Evolutionary conservation across 37 sponge, comb jelly and placozoan genomes (phyloP).

Genomic region (Geodia barretti): DNA sequence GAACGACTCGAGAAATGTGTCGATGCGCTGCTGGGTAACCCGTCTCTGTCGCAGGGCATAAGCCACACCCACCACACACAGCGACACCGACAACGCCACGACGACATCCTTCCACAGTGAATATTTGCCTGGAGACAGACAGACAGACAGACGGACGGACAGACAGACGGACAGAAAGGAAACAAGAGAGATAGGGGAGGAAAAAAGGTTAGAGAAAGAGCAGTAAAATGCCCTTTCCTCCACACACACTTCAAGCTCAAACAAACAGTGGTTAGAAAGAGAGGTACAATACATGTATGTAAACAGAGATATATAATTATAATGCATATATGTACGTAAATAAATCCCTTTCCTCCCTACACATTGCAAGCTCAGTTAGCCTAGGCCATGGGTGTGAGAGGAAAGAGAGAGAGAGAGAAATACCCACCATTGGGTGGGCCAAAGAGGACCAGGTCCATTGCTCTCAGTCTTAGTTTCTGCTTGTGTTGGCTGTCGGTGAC

Average conservation of each 20-base stretch:
- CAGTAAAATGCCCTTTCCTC: background rate
- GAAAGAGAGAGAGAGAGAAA: background rate
- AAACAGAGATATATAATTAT: no score
- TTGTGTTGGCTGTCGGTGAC: conserved; percentile 76
- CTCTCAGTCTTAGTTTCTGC: conserved; percentile 84
- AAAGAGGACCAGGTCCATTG: conserved; percentile 92
- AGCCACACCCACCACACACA: conserved; percentile 32
- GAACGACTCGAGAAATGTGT: conserved; percentile 45
- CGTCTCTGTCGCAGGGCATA: conserved; percentile 45
- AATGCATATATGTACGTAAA: background rate
- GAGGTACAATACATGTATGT: background rate
- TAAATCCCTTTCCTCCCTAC: background rate
- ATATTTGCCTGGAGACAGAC: background rate
- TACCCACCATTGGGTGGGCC: conserved; percentile 55
- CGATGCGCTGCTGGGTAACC: conserved; percentile 24
- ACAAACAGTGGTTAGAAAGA: background rate
- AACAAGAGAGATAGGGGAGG: background rate
- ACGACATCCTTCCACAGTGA: conserved; percentile 64
- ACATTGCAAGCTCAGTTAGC: background rate
- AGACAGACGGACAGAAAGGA: background rate
- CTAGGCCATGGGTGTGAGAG: background rate
- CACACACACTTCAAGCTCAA: no score
- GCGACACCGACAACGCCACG: conserved; percentile 10
- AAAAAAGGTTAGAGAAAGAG: background rate
- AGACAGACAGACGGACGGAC: no score